phyloP scores from a whole-genome alignment of 2,797 vertebrate species.

The Falco naumanni region DNA sequence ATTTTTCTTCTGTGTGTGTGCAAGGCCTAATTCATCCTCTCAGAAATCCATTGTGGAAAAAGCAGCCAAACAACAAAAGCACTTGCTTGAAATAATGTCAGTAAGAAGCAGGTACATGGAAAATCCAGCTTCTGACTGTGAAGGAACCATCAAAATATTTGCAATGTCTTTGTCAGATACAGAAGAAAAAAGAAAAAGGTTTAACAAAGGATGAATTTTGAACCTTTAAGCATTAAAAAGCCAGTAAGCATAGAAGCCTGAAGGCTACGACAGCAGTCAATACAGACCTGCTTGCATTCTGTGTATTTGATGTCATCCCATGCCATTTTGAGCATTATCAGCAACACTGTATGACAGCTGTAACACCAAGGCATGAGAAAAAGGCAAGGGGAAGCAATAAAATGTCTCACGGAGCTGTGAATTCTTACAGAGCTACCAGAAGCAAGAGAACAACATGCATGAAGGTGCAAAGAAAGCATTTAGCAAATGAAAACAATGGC shows the following conservation, averaged over 20 bases:
- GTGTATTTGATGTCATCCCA: not conserved
- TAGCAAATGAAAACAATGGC: not conserved
- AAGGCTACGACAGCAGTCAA: not conserved
- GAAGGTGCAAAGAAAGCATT: not conserved
- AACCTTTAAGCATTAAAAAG: not conserved
- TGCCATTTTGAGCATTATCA: not conserved
- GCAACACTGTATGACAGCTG: not conserved
- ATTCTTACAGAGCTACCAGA: not conserved
- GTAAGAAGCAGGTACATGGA: not conserved
- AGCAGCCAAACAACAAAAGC: not conserved
- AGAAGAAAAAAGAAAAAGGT: not conserved
- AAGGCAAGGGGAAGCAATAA: not conserved
- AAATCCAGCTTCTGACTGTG: not conserved
- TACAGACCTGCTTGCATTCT: not conserved
- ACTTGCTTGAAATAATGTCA: not conserved
- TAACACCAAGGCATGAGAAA: not conserved
- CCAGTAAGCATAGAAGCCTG: not conserved
- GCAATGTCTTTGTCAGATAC: not conserved
- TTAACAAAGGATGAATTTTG: not conserved
- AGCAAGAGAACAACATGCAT: not conserved
- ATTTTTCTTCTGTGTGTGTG: not conserved
- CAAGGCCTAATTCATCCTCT: not conserved
- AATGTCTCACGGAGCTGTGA: not conserved
- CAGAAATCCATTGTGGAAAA: not conserved
- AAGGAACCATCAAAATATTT: not conserved